A percentile compares a stretch with the other conserved stretches of the same genome.
These are phyloP conservation scores for Herpailurus yagouaroundi DNA, from an alignment of 2,113 vertebrate species.

Conservation along the genomic window DNA sequence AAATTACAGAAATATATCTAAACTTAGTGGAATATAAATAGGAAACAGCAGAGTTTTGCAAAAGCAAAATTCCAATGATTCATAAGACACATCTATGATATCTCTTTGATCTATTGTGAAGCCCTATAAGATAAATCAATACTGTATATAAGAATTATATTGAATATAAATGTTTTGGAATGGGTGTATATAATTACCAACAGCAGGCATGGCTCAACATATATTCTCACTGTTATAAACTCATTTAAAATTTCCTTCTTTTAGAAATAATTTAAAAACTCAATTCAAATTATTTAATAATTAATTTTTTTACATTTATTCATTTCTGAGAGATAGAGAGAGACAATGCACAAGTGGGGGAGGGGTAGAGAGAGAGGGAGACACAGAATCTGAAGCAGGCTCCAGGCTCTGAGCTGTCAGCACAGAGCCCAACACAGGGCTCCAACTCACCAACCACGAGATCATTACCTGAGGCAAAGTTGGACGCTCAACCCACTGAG, in stretches of 20 bases:
- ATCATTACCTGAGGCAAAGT: too few species aligned
- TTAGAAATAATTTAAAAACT: neutral
- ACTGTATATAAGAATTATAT: neutral
- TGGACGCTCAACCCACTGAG: too few species aligned
- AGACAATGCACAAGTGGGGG: too few species aligned
- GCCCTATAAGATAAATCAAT: neutral
- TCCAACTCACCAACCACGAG: too few species aligned
- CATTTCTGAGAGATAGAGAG: too few species aligned
- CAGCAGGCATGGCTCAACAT: neutral
- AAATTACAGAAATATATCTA: neutral
- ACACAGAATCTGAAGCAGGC: too few species aligned
- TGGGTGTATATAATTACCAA: neutral
- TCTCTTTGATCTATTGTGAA: neutral
- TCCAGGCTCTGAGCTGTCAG: too few species aligned
- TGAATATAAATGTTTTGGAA: neutral
- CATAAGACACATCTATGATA: neutral
- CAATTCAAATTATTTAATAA: neutral
- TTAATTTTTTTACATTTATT: neutral
- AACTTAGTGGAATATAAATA: neutral
- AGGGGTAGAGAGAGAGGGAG: too few species aligned
- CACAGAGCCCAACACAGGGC: too few species aligned
- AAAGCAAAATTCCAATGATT: neutral
- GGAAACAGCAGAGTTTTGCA: neutral
- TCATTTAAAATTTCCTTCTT: neutral
- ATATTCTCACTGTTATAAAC: neutral